phyloP scores from a whole-genome alignment of 2,797 vertebrate species.

The Odontamblyopus lacepedii region DNA sequence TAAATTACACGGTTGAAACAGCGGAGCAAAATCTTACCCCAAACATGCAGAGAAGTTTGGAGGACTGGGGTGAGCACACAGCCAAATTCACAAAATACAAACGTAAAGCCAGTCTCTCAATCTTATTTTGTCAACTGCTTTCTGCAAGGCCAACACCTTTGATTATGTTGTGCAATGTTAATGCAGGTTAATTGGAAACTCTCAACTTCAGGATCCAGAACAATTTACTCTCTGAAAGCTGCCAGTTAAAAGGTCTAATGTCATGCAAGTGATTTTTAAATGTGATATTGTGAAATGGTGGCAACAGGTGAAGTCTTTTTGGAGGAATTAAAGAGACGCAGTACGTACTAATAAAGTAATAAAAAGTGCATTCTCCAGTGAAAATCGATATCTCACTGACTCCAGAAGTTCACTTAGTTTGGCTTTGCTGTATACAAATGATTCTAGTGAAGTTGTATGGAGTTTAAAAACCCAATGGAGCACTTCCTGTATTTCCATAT shows the following conservation, averaged over 20 bases:
- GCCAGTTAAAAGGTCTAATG: neutral
- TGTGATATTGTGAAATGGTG: neutral
- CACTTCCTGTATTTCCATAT: no score
- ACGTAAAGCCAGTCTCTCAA: neutral
- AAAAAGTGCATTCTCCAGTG: conserved; percentile 23
- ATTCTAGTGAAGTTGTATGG: no score
- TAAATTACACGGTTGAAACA: neutral
- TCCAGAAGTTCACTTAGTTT: conserved; percentile 34
- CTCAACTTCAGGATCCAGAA: neutral
- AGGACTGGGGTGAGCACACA: no score
- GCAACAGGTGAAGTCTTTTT: neutral
- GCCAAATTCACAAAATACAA: neutral
- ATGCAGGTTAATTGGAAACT: no score
- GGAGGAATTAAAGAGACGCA: neutral
- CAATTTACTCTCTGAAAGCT: neutral
- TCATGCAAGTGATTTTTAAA: neutral
- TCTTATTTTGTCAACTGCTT: neutral
- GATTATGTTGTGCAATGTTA: neutral
- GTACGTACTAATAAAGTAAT: neutral
- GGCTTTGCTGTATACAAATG: neutral
- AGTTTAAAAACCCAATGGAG: no score
- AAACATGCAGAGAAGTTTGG: conserved; percentile 21
- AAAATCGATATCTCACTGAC: conserved; percentile 45
- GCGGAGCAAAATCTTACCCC: conserved; percentile 6
- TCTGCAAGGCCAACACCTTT: neutral